These are phyloP conservation scores for Megalurothrips usitatus DNA, from an alignment of 2,888 invertebrate genomes.

Conservation along the genomic window DNA sequence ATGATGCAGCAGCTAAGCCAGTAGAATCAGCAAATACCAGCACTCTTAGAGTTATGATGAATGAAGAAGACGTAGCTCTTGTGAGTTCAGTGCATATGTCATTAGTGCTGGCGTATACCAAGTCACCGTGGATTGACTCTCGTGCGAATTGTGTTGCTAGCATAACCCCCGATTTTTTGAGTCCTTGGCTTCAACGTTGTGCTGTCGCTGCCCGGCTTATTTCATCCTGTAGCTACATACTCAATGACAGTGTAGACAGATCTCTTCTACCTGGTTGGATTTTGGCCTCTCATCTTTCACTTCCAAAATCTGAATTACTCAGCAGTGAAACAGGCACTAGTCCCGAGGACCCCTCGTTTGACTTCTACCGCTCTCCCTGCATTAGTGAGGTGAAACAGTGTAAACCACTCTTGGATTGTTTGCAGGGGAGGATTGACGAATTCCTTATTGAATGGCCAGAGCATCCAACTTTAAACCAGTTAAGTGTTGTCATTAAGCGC, in stretches of 20 bases:
- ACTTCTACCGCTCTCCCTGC: constrained; percentile 83
- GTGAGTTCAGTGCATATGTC: constrained; percentile 58
- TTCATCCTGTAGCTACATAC: not conserved
- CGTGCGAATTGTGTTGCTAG: not conserved
- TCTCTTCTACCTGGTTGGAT: not conserved
- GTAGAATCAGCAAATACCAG: not conserved
- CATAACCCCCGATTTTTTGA: not conserved
- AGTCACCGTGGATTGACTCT: constrained; percentile 35
- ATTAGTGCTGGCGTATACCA: constrained; percentile 46
- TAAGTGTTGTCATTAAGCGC: constrained; percentile 61
- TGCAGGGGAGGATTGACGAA: constrained; percentile 58
- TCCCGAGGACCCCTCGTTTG: constrained; percentile 43
- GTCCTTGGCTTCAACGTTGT: not conserved
- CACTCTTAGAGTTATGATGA: constrained; percentile 36
- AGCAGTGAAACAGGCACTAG: not conserved
- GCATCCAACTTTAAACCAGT: constrained; percentile 76
- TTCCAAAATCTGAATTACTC: not conserved
- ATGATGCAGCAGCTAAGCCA: constrained; percentile 43
- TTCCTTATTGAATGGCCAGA: constrained; percentile 80
- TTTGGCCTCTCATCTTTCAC: not conserved
- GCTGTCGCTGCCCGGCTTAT: not conserved
- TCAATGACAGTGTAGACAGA: not conserved
- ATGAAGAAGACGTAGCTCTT: constrained; percentile 53
- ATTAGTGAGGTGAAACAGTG: constrained; percentile 71
- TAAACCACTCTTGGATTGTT: constrained; percentile 60